Evolutionary conservation across 2,797 vertebrate species (phyloP).

Genomic region (Buceros bicornis): DNA sequence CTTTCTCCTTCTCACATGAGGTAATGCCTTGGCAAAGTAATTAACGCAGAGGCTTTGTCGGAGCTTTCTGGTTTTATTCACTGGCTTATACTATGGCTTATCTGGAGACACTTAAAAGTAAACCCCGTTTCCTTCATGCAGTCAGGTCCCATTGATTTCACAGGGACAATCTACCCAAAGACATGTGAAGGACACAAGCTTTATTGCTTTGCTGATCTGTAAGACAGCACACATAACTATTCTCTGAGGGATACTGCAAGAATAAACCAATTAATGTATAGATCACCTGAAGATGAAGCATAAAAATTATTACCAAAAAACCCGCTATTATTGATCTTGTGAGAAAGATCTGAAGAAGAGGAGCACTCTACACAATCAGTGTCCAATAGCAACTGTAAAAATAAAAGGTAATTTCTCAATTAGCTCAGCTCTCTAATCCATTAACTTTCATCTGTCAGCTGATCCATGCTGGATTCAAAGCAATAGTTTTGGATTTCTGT

Average conservation of each 20-base stretch:
- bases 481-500: neutral
- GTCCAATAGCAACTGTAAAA: neutral
- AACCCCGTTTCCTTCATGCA: neutral
- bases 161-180: conserved; percentile 10
- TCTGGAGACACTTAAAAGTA: conserved; percentile 1
- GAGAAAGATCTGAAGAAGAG: conserved; percentile 9
- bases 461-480: neutral
- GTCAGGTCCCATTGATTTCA: neutral
- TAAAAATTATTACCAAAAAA: neutral
- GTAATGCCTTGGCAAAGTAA: neutral
- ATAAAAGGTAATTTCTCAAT: neutral
- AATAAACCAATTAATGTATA: neutral
- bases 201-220: neutral
- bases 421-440: neutral
- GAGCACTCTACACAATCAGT: neutral
- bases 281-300: neutral
- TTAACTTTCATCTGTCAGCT: neutral
- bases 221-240: neutral
- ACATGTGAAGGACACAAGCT: neutral
- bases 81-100: neutral
- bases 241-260: conserved; percentile 4
- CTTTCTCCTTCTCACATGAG: neutral
- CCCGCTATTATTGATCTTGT: conserved; percentile 4
- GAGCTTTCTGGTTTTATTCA: neutral
- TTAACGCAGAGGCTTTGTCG: neutral